Evolutionary conservation across 2,888 invertebrate species (phyloP).

Genomic region (Chymomyza caudatula): DNA sequence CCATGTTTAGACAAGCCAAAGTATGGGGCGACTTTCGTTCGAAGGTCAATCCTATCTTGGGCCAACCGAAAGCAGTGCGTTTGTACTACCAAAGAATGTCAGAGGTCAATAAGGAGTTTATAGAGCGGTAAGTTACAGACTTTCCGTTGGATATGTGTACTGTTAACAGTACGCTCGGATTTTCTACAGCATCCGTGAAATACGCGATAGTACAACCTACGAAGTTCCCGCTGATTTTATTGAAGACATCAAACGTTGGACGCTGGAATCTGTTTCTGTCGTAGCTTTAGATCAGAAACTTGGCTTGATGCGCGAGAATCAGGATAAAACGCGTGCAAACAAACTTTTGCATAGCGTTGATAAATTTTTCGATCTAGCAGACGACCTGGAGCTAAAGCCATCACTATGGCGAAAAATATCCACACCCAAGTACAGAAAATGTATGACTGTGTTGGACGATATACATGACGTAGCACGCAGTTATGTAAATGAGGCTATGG

Average conservation of each 20-base stretch:
- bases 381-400: slow-evolving; percentile 43
- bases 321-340: slow-evolving; percentile 47
- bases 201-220: slow-evolving; percentile 59
- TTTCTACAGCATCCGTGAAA: slow-evolving; percentile 57
- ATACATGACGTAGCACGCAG: slow-evolving; percentile 60
- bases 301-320: slow-evolving; percentile 55
- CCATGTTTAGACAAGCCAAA: slow-evolving; percentile 73
- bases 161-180: neutral
- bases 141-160: neutral
- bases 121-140: slow-evolving; percentile 42
- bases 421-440: slow-evolving; percentile 36
- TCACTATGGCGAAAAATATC: slow-evolving; percentile 40
- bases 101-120: slow-evolving; percentile 76
- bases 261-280: slow-evolving; percentile 80
- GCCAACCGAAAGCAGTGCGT: slow-evolving; percentile 81
- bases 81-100: slow-evolving; percentile 79
- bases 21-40: slow-evolving; percentile 83
- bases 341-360: slow-evolving; percentile 44
- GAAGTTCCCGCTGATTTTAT: slow-evolving; percentile 79
- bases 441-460: slow-evolving; percentile 55
- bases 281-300: slow-evolving; percentile 77
- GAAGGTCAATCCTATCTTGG: slow-evolving; percentile 82
- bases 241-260: slow-evolving; percentile 80
- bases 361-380: slow-evolving; percentile 26
- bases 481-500: slow-evolving; percentile 74